These are phyloP conservation scores for Stenopsyche tienmushanensis DNA, from an alignment of 1,140 invertebrate species.

Conservation along the genomic window DNA sequence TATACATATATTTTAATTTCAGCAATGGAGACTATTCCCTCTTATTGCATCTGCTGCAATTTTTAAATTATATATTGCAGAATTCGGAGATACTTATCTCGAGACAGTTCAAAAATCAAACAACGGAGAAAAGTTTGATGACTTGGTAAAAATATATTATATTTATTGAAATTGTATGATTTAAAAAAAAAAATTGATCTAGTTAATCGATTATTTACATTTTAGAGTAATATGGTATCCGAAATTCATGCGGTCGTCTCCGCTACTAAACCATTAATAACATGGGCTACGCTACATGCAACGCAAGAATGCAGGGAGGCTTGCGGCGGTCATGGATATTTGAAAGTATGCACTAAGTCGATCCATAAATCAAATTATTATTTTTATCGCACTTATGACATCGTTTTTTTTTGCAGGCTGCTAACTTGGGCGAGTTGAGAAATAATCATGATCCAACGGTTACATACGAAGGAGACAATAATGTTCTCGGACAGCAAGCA, in stretches of 20 bases:
- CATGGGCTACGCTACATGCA: conserved; percentile 80
- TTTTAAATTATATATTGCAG: conserved; percentile 69
- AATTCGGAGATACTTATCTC: conserved; percentile 57
- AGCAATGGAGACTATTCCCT: conserved; percentile 92
- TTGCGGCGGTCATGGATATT: conserved; percentile 82
- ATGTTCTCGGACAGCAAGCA: conserved; percentile 91
- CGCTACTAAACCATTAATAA: conserved; percentile 80
- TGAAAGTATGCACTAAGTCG: conserved; percentile 60
- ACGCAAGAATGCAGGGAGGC: conserved; percentile 91
- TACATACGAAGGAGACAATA: conserved; percentile 96
- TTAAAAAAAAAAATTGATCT: no score
- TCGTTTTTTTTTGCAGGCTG: conserved; percentile 57
- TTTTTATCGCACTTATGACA: no score
- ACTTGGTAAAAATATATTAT: conserved; percentile 55
- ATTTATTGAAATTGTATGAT: neutral
- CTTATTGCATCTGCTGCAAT: conserved; percentile 82
- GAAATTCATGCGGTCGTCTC: conserved; percentile 93
- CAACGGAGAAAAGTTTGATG: conserved; percentile 57
- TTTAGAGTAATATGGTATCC: conserved; percentile 66
- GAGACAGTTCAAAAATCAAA: conserved; percentile 60
- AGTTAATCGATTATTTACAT: conserved; percentile 2
- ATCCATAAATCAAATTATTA: conserved; percentile 3
- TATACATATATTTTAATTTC: conserved; percentile 42
- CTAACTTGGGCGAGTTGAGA: conserved; percentile 78
- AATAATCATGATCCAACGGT: conserved; percentile 89